Percentiles rank a stretch among this genome's conserved stretches.
Conservation (phyloP, 1,140 invertebrate species). For the Bemisia tabaci region DNA sequence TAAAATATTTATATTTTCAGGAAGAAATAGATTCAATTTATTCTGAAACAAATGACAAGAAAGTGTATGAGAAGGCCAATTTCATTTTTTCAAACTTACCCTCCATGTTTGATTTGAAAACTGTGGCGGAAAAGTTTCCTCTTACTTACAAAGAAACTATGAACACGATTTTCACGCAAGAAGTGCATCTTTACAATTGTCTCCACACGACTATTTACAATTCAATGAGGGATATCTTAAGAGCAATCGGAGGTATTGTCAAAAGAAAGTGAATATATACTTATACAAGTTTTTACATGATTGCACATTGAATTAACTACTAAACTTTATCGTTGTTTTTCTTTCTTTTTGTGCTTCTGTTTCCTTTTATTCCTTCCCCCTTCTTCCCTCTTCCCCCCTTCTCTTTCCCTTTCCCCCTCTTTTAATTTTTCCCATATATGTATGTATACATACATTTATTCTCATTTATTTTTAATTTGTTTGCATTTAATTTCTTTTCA, state of each 20-base stretch:
- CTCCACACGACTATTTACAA: constrained; percentile 54
- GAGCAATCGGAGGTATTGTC: constrained; percentile 68
- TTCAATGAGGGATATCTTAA: constrained; percentile 66
- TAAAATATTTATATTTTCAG: too few relatives aligned
- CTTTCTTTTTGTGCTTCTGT: too few relatives aligned
- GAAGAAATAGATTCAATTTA: not conserved
- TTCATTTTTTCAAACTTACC: constrained; percentile 63
- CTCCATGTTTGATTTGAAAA: constrained; percentile 50
- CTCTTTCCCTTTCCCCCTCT: too few relatives aligned
- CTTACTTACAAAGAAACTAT: constrained; percentile 71
- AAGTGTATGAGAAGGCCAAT: constrained; percentile 29
- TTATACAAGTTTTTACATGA: too few relatives aligned
- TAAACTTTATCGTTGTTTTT: too few relatives aligned
- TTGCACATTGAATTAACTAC: too few relatives aligned
- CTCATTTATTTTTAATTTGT: too few relatives aligned
- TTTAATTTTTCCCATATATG: too few relatives aligned
- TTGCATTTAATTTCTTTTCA: too few relatives aligned
- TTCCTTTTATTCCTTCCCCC: too few relatives aligned
- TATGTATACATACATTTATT: too few relatives aligned
- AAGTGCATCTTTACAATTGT: constrained; percentile 81
- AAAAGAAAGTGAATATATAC: not conserved
- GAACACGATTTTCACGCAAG: constrained; percentile 87
- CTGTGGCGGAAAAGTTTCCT: constrained; percentile 56
- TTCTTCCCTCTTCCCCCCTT: too few relatives aligned
- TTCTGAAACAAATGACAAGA: constrained; percentile 3